Percentiles rank a stretch among this genome's conserved stretches.
phyloP scores from a whole-genome alignment of 2,113 vertebrate species.

The Raja brachyura region DNA sequence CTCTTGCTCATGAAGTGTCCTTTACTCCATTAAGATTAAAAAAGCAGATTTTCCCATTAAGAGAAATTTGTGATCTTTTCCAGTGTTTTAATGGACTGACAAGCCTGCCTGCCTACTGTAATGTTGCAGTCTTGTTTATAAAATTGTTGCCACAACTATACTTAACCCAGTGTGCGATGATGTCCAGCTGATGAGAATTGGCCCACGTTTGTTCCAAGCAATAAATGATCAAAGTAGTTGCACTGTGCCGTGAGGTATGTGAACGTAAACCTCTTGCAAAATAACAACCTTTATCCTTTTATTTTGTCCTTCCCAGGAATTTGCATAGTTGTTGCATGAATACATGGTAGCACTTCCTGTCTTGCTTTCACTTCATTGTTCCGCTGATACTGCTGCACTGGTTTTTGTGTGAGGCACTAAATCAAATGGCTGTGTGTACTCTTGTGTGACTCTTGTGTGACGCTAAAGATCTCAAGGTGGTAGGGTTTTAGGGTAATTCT shows the following conservation, averaged over 20 bases:
- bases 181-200: not conserved
- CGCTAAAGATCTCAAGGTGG: not conserved
- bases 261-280: not conserved
- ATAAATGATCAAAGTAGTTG: not conserved
- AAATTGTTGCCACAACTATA: not conserved
- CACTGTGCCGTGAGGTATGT: not conserved
- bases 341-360: not conserved
- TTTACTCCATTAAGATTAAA: constrained; percentile 37
- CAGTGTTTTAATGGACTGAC: not conserved
- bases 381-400: not conserved
- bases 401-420: not conserved
- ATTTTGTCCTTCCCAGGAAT: not conserved
- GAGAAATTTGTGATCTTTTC: constrained; percentile 16
- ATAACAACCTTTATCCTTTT: too few species aligned
- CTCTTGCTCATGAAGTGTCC: constrained; percentile 28
- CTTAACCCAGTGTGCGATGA: not conserved
- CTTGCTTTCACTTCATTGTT: not conserved
- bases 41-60: constrained; percentile 9
- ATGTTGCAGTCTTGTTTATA: not conserved
- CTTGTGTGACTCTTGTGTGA: not conserved
- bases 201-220: not conserved
- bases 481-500: not conserved
- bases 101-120: not conserved
- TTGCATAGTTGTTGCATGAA: not conserved
- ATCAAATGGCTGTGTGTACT: not conserved